These are phyloP conservation scores for Matsumurasca onukii DNA, from an alignment of 1,140 invertebrate species.

Conservation along the genomic window DNA sequence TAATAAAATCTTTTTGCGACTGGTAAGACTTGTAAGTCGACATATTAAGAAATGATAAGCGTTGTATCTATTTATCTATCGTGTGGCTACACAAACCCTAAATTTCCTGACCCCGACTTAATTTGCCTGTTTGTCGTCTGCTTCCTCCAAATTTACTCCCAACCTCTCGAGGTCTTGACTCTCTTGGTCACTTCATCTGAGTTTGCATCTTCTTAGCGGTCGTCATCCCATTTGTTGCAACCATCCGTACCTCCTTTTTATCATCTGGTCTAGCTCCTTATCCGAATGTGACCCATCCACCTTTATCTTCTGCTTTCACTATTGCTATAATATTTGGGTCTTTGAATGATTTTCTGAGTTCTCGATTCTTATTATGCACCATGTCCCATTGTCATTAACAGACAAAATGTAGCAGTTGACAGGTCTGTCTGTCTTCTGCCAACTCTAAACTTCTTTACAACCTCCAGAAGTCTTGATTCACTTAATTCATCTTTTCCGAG, in stretches of 20 bases:
- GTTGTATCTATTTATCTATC: not conserved
- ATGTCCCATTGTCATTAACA: not conserved
- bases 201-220: not conserved
- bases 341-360: not conserved
- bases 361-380: not conserved
- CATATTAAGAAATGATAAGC: no score
- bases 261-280: not conserved
- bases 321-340: not conserved
- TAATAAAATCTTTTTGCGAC: no score
- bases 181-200: constrained; percentile 1
- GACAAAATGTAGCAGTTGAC: not conserved
- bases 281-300: not conserved
- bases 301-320: not conserved
- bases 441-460: not conserved
- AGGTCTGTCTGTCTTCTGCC: not conserved
- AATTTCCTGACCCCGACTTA: not conserved
- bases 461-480: not conserved
- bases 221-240: not conserved
- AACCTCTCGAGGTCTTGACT: constrained; percentile 1
- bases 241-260: not conserved
- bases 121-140: not conserved
- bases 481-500: not conserved
- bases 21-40: no score
- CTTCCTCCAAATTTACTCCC: not conserved
- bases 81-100: not conserved